A percentile compares a stretch with the other conserved stretches of the same genome.
Conservation (phyloP, 2,797 vertebrate genomes). For the Sebastes matsubarae region DNA sequence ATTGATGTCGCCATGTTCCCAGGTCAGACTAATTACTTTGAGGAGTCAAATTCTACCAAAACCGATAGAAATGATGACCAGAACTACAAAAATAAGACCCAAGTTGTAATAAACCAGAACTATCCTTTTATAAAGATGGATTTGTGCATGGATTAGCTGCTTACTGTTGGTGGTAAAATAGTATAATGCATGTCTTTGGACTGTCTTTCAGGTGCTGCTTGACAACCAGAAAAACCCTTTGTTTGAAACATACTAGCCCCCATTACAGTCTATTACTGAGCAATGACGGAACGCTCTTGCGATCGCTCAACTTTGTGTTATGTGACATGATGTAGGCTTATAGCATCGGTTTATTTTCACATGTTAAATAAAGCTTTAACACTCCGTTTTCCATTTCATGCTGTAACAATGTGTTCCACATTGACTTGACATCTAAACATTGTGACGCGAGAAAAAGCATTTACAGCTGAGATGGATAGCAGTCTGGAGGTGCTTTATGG, state of each 20-base stretch:
- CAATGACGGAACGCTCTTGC: slow-evolving; percentile 1
- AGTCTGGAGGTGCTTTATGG: slow-evolving; percentile 1
- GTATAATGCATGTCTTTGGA: no score
- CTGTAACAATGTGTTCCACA: background rate
- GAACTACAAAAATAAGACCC: no score
- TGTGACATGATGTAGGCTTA: background rate
- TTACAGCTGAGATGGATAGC: slow-evolving; percentile 17
- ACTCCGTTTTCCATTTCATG: slow-evolving; percentile 23
- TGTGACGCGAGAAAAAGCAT: slow-evolving; percentile 18
- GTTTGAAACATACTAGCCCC: background rate
- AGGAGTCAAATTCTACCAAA: no score
- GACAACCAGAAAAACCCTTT: slow-evolving; percentile 4
- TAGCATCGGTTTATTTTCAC: slow-evolving; percentile 12
- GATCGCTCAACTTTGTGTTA: background rate
- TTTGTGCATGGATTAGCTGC: no score
- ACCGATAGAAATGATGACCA: no score
- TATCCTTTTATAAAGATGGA: no score
- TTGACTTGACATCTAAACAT: slow-evolving; percentile 43
- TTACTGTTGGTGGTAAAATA: no score
- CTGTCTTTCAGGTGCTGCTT: background rate
- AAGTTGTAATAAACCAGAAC: no score
- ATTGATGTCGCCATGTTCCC: no score
- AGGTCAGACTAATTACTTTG: no score
- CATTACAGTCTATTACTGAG: slow-evolving; percentile 4
- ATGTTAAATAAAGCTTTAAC: slow-evolving; percentile 18